Evolutionary conservation across 2,888 invertebrate genomes (phyloP).

Genomic region (Pammene aurita): DNA sequence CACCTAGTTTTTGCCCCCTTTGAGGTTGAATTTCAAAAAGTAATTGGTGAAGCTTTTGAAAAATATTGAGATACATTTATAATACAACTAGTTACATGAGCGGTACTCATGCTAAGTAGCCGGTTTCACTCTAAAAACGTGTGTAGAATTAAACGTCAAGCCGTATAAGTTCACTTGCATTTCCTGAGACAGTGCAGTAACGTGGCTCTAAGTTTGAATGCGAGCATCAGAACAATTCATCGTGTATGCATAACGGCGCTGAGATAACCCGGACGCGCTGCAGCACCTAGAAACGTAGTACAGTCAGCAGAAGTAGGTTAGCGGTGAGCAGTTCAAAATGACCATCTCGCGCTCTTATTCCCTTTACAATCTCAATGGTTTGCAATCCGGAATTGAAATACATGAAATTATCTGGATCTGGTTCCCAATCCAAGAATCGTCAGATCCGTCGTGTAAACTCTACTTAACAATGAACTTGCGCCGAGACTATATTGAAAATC

Average conservation of each 20-base stretch:
- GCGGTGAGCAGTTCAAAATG: no score
- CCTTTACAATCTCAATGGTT: no score
- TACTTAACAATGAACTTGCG: constrained; percentile 50
- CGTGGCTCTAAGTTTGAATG: constrained; percentile 34
- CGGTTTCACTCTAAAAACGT: constrained; percentile 9
- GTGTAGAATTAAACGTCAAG: constrained; percentile 8
- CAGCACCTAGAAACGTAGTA: constrained; percentile 29
- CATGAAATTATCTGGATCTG: no score
- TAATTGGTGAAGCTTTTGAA: no score
- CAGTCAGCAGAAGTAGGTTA: no score
- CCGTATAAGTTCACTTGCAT: constrained; percentile 19
- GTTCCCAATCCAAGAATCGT: no score
- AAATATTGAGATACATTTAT: no score
- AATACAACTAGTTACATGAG: no score
- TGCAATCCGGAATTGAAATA: no score
- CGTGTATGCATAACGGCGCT: constrained; percentile 35
- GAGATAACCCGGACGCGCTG: constrained; percentile 30
- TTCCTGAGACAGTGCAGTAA: constrained; percentile 32
- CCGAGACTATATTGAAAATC: constrained; percentile 45
- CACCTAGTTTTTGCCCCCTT: no score
- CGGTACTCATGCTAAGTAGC: not conserved
- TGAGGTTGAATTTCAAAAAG: no score
- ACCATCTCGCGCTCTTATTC: no score
- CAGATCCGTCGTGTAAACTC: constrained; percentile 39
- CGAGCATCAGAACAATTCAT: constrained; percentile 36